These are phyloP conservation scores for Chaenocephalus aceratus DNA, from an alignment of 2,113 vertebrate genomes.

Conservation along the genomic window DNA sequence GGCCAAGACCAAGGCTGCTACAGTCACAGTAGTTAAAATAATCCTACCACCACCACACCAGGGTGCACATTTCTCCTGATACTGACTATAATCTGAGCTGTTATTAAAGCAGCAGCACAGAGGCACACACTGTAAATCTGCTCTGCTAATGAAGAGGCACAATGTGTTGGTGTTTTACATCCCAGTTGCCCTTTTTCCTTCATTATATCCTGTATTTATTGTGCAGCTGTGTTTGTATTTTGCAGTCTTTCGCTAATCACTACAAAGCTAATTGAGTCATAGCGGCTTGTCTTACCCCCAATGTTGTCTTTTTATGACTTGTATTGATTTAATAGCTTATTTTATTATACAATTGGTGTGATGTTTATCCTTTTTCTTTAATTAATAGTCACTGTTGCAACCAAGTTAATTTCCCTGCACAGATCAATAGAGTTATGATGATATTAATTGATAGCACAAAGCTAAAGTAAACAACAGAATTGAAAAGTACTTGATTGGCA, in stretches of 20 bases:
- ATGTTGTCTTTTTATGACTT: neutral
- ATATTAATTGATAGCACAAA: neutral
- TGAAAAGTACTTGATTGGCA: neutral
- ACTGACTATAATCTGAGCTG: conserved; percentile 12
- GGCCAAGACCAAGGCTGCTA: neutral
- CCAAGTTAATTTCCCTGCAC: neutral
- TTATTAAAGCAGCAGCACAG: neutral
- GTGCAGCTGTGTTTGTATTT: neutral
- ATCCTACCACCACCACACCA: neutral
- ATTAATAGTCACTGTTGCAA: neutral
- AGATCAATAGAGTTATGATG: neutral
- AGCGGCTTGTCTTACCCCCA: neutral
- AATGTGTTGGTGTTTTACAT: neutral
- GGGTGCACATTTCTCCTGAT: neutral
- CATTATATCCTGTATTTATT: conserved; percentile 9
- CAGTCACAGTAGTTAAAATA: neutral
- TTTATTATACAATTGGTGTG: neutral
- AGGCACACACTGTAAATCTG: neutral
- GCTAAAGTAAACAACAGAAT: neutral
- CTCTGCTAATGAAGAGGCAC: conserved; percentile 27
- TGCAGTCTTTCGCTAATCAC: neutral
- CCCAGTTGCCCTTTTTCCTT: conserved; percentile 22
- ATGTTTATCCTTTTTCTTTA: neutral
- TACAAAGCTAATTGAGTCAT: neutral
- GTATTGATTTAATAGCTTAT: neutral